Evolutionary conservation across 2,888 invertebrate species (phyloP).

Genomic region (Diploptera punctata): DNA sequence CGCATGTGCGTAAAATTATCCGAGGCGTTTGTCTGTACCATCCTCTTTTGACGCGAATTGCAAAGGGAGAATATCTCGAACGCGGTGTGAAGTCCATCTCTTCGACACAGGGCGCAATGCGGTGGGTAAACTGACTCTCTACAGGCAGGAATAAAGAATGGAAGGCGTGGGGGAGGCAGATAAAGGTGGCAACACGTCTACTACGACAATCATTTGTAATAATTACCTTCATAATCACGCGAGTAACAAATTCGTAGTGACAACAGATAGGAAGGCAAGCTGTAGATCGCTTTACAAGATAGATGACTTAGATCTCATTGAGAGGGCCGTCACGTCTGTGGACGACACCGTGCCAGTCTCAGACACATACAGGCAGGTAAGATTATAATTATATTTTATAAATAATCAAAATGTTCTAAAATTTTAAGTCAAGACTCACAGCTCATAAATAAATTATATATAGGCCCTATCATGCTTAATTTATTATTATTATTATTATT

Average conservation of each 20-base stretch:
- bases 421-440: too few species aligned
- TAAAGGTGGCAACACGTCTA: background rate
- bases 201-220: constrained; percentile 21
- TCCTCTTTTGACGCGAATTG: background rate
- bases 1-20: constrained; percentile 9
- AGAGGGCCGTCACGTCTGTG: background rate
- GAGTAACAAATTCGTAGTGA: background rate
- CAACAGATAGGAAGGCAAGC: background rate
- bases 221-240: constrained; percentile 19
- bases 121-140: background rate
- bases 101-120: constrained; percentile 7
- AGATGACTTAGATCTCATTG: constrained; percentile 19
- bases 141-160: background rate
- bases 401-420: too few species aligned
- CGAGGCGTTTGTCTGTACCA: background rate
- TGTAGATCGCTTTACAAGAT: constrained; percentile 15
- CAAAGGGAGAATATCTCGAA: background rate
- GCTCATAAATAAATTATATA: too few species aligned
- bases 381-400: too few species aligned
- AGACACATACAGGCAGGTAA: background rate
- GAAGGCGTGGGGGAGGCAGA: background rate
- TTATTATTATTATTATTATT: background rate
- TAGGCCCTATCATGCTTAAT: too few species aligned
- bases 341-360: background rate
- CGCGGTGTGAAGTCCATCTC: too few species aligned